Evolutionary conservation across 2,113 vertebrate species (phyloP), one percentile per base, ranked within the genome.

Genomic region (Rallus limicola): DNA sequence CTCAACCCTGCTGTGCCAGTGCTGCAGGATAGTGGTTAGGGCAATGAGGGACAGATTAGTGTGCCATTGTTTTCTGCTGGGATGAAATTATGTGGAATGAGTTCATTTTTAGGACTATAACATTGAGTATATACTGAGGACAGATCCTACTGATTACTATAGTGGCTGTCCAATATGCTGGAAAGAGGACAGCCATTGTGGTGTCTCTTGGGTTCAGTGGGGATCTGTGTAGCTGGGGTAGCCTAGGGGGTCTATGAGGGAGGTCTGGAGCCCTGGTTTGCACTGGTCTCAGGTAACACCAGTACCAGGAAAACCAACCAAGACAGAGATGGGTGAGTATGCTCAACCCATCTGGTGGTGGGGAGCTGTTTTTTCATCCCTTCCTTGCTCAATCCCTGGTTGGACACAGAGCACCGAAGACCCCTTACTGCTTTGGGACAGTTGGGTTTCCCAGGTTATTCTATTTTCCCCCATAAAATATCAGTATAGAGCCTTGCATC

Each of bases 181-280:
- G 42, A 46, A 75, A 75, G 16, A 68, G 10, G 26, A 36, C 1
- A 4, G n/a, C 38, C 33, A 13, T 16, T 0, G 0, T 59, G 42
- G 15, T 40, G 12, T 3, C 38, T 80, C n/a, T 31, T 55, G 28
- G 18, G 7, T 76, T 5, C 16, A 19, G 28, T 19, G 21, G 11
- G 23, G 21, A 60, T 3, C 10, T 71, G 75, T 36, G 34, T 15
- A 90, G 26, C 31, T 59, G 33, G 9, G 11, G 16, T n/a, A 71
- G 42, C 23, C 36, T 58, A 63, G 31, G 67, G 26, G 8, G 3
- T 40, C 31, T 70, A 44, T 21, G 10, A 18, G 13, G 25, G 38
- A 67, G 5, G 6, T 77, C 52, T 83, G 38, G 17, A 53, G 11
- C 19, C 36, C 9, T 78, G 18, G 11, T 71, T 78, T 0, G 0